Conservation (phyloP, 2,797 vertebrate genomes). For the Oceanodroma leucorhoa region DNA sequence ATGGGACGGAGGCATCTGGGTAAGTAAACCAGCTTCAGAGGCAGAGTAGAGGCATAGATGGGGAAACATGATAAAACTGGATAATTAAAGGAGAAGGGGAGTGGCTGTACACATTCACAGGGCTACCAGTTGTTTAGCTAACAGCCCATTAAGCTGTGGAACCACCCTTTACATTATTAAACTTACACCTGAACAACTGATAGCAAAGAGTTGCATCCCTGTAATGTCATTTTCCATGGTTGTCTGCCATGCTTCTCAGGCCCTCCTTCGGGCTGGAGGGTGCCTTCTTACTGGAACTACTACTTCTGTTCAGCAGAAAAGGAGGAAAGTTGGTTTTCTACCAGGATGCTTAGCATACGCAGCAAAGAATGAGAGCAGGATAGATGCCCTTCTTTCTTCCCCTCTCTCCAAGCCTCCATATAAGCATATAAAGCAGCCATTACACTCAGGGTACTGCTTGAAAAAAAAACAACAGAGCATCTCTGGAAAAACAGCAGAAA, state of each 20-base stretch:
- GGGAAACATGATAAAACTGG: neutral
- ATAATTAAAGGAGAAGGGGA: conserved; percentile 48
- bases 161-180: conserved; percentile 23
- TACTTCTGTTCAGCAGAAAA: neutral
- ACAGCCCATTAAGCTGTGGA: conserved; percentile 14
- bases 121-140: neutral
- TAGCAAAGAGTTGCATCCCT: neutral
- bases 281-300: neutral
- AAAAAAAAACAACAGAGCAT: neutral
- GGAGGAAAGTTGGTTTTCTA: neutral
- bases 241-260: neutral
- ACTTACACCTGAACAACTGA: neutral
- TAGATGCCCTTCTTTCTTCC: neutral
- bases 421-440: neutral
- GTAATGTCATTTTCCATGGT: neutral
- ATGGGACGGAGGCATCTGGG: neutral
- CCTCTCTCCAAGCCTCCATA: neutral
- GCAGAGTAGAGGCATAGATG: neutral
- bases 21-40: conserved; percentile 30
- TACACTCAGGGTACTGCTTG: neutral
- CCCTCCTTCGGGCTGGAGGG: neutral
- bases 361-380: neutral
- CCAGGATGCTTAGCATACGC: neutral
- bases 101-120: neutral
- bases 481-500: neutral